Evolutionary conservation across 1,140 invertebrate species (phyloP).

Genomic region (Camponotus vicinus): DNA sequence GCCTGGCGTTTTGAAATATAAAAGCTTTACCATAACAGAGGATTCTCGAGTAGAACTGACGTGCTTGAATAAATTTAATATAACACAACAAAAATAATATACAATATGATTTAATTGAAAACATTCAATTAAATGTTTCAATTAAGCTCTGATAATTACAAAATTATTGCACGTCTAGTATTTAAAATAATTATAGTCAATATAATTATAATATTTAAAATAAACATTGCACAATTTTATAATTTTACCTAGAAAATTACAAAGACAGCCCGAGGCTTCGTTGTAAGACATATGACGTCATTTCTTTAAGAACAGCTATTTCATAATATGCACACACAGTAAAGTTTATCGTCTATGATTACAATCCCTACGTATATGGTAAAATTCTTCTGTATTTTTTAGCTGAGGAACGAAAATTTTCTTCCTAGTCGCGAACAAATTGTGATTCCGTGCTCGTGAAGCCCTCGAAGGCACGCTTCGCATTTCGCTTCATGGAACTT

Average conservation of each 20-base stretch:
- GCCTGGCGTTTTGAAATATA: neutral
- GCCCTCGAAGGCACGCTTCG: constrained; percentile 7
- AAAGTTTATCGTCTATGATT: constrained; percentile 34
- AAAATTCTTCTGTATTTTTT: constrained; percentile 13
- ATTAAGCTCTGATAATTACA: neutral
- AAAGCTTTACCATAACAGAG: constrained; percentile 24
- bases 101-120: neutral
- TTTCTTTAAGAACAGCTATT: constrained; percentile 3
- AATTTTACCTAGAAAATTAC: neutral
- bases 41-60: neutral
- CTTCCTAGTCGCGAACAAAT: constrained; percentile 50
- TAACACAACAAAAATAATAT: neutral
- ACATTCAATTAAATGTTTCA: neutral
- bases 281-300: neutral
- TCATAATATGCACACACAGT: constrained; percentile 9
- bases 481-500: constrained; percentile 47
- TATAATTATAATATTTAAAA: too few species aligned
- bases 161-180: neutral
- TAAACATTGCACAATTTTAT: neutral
- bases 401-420: constrained; percentile 14
- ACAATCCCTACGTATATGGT: constrained; percentile 16
- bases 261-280: neutral
- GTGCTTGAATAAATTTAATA: neutral
- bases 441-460: constrained; percentile 35
- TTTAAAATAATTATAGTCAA: too few species aligned